These are phyloP conservation scores for Parnassius orleans DNA, from an alignment of 2,888 invertebrate species.

Conservation along the genomic window DNA sequence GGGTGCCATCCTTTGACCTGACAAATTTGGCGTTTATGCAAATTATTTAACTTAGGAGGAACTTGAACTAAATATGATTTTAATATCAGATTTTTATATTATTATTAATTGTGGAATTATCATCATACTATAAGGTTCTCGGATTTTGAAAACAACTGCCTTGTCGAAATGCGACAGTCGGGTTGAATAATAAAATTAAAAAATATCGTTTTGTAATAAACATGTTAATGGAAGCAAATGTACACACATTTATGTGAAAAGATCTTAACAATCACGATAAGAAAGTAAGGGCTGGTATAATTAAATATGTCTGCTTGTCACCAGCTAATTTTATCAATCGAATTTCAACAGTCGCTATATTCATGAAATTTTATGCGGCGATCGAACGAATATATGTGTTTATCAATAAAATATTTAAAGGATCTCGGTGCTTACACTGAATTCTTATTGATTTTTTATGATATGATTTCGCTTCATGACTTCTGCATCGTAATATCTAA, in stretches of 20 bases:
- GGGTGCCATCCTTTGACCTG: too few species aligned
- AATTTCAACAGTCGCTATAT: conserved; percentile 31
- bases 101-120: background rate
- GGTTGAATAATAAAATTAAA: conserved; percentile 15
- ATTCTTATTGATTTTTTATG: conserved; percentile 18
- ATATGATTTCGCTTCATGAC: conserved; percentile 4
- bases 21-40: too few species aligned
- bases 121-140: background rate
- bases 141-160: background rate
- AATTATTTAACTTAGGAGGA: too few species aligned
- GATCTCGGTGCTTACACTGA: conserved; percentile 14
- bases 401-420: conserved; percentile 27
- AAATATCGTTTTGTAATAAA: conserved; percentile 32
- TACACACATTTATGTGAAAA: conserved; percentile 47
- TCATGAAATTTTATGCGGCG: conserved; percentile 31
- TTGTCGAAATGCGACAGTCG: background rate
- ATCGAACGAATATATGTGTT: conserved; percentile 26
- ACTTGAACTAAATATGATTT: too few species aligned
- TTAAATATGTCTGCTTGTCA: conserved; percentile 34
- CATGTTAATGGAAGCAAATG: conserved; percentile 51
- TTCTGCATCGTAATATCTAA: background rate
- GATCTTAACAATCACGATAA: conserved; percentile 48
- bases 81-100: background rate
- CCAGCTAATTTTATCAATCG: conserved; percentile 33
- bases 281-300: conserved; percentile 42